phyloP scores from a whole-genome alignment of 64 coral and sea anemone species.

The Acropora yongei region DNA sequence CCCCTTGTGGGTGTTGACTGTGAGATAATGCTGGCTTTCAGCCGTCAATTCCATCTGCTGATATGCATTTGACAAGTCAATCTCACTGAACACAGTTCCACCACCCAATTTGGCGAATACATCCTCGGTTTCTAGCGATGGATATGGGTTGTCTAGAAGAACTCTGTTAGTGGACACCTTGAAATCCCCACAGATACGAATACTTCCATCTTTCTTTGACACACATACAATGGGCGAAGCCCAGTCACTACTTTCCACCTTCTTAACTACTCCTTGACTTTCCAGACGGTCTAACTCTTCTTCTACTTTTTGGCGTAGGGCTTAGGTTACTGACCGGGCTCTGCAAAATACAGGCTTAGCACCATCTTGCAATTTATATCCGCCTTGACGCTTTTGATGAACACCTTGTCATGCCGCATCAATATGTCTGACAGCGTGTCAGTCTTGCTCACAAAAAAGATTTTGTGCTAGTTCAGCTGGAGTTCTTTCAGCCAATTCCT shows the following conservation, averaged over 20 bases:
- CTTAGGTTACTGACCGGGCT: not conserved
- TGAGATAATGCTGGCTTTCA: conserved; percentile 43
- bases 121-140: not conserved
- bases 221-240: conserved; percentile 64
- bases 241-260: not conserved
- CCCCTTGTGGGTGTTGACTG: conserved; percentile 58
- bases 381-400: no score
- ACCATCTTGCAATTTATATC: not conserved
- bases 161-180: conserved; percentile 32
- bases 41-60: conserved; percentile 58
- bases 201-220: conserved; percentile 35
- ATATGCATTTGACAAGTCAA: conserved; percentile 60
- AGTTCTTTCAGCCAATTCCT: not conserved
- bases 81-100: conserved; percentile 55
- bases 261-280: no score
- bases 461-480: no score
- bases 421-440: not conserved
- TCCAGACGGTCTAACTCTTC: not conserved
- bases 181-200: conserved; percentile 64
- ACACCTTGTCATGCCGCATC: no score
- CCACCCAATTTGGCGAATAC: conserved; percentile 1
- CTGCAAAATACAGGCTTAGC: conserved; percentile 4
- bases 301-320: no score
- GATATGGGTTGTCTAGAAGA: conserved; percentile 39
- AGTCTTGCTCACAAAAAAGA: not conserved